Evolutionary conservation across 2,888 invertebrate genomes (phyloP).

Genomic region (Acanthacorydalis orientalis): DNA sequence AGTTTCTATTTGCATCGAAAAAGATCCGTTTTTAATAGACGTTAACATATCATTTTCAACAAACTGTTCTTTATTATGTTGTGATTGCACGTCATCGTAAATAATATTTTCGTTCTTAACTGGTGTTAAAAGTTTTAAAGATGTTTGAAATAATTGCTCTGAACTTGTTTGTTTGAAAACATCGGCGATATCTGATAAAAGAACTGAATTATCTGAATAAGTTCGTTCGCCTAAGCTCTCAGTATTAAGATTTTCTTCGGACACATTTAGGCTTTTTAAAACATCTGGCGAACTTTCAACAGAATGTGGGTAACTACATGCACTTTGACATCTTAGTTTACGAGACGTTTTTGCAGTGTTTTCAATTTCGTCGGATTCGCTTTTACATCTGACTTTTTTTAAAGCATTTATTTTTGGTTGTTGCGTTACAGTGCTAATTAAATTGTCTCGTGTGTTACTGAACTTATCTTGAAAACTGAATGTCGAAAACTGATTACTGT

Average conservation of each 20-base stretch:
- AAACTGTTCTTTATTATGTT: no score
- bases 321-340: slow-evolving; percentile 2
- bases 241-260: neutral
- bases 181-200: neutral
- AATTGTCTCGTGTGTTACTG: slow-evolving; percentile 1
- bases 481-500: neutral
- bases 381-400: slow-evolving; percentile 1
- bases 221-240: slow-evolving; percentile 1
- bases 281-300: neutral
- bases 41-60: no score
- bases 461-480: slow-evolving; percentile 2
- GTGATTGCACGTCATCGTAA: no score
- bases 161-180: no score
- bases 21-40: no score
- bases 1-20: no score
- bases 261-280: neutral
- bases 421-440: neutral
- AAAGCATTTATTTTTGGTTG: neutral
- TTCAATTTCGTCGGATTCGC: slow-evolving; percentile 2
- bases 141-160: no score
- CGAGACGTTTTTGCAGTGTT: neutral
- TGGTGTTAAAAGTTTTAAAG: no score
- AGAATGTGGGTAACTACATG: neutral
- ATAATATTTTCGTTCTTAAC: no score
- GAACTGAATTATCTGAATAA: slow-evolving; percentile 3